Conservation (phyloP, 2,797 vertebrate species). For the Paratrypauchen microcephalus region DNA sequence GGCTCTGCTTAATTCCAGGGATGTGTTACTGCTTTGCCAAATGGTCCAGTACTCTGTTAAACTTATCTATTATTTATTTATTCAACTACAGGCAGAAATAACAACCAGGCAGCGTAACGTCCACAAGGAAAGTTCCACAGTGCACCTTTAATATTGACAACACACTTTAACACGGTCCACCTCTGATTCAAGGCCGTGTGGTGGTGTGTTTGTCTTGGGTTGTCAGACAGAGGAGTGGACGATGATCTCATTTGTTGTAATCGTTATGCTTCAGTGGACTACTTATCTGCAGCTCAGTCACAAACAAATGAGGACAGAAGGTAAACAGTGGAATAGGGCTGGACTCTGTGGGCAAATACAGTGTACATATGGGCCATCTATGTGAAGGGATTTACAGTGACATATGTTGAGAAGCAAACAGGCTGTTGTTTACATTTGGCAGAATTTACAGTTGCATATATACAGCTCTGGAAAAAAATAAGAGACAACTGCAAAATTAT, state of each 20-base stretch:
- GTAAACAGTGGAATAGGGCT: conserved; percentile 33
- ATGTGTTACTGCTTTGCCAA: too few species aligned
- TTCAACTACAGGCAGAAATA: not conserved
- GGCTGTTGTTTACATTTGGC: not conserved
- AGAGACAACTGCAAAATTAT: too few species aligned
- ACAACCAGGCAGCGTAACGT: not conserved
- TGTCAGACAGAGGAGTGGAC: conserved; percentile 34
- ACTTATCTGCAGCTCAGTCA: conserved; percentile 42
- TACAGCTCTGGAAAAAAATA: too few species aligned
- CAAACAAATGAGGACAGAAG: conserved; percentile 35
- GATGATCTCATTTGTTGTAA: conserved; percentile 69
- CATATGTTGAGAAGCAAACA: not conserved
- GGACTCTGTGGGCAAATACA: not conserved
- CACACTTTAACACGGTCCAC: not conserved
- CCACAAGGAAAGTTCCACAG: not conserved
- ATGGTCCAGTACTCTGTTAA: too few species aligned
- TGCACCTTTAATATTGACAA: not conserved
- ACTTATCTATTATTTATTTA: too few species aligned
- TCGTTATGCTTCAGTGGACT: conserved; percentile 57
- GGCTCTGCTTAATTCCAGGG: too few species aligned
- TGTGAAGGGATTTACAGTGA: not conserved
- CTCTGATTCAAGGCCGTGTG: conserved; percentile 9
- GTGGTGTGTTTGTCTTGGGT: conserved; percentile 28
- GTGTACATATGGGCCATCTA: conserved; percentile 1
- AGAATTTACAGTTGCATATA: too few species aligned